phyloP scores from a whole-genome alignment of 2,113 vertebrate genomes.

The Chrysemys picta region DNA sequence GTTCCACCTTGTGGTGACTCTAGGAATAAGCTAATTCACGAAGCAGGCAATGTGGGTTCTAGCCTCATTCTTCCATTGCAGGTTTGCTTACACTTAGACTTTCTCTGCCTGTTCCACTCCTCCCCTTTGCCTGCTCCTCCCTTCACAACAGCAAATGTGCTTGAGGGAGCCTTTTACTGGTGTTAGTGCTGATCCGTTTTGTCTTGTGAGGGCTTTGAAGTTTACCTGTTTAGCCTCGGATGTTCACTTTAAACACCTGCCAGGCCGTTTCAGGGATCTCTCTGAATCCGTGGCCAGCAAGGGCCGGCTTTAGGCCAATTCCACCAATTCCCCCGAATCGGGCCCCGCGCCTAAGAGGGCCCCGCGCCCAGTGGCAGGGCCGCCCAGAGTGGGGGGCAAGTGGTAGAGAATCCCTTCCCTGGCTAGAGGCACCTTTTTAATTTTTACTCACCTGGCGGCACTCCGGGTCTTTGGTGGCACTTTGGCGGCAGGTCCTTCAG shows the following conservation, averaged over 20 bases:
- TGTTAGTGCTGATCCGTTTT: not conserved
- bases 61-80: not conserved
- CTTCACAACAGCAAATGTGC: not conserved
- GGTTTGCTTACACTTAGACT: not conserved
- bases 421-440: too few relatives aligned
- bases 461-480: too few relatives aligned
- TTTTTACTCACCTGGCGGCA: too few relatives aligned
- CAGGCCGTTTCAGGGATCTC: not conserved
- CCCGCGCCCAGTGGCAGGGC: too few relatives aligned
- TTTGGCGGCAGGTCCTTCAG: too few relatives aligned
- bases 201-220: not conserved
- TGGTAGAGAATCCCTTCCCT: too few relatives aligned
- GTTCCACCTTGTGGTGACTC: constrained; percentile 76
- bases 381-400: too few relatives aligned
- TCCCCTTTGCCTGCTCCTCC: not conserved
- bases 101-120: not conserved
- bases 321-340: too few relatives aligned
- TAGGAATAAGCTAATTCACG: constrained; percentile 32
- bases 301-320: too few relatives aligned
- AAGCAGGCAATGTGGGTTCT: not conserved
- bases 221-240: not conserved
- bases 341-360: too few relatives aligned
- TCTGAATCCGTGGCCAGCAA: not conserved
- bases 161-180: not conserved
- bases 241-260: not conserved